Base-by-base conservation (phyloP, 2,888 invertebrate species). In the Caradrina clavipalpis region DNA sequence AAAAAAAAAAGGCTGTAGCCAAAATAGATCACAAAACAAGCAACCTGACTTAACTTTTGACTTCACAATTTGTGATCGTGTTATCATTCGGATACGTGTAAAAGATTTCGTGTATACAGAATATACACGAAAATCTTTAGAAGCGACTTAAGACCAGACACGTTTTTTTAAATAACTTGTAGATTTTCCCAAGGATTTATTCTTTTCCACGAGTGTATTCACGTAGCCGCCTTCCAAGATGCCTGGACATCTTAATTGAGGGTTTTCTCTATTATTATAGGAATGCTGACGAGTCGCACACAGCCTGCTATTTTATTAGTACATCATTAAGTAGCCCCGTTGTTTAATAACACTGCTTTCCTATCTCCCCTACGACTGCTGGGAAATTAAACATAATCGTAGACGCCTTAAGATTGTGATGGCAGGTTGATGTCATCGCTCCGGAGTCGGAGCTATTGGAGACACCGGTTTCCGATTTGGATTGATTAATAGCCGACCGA, bases 381-480 rank as follows among this genome's bases (percentile, higher is more conserved):
- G 15, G 11, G 11, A 42, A 76, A 70, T 77, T 15, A 15, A 31
- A 70, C 31, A 15, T 39, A 51, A 47, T 61, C 15, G 7, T 51
- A 31, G 73, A 49, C 73, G 56, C 31, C 56, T 22, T 22, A n/a
- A 60, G 22, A 49, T 57, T 55, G 49, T 22, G 39, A 45, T 58
- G 13, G 1, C 19, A 56, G 17, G 59, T 55, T 68, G 67, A 54
- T 50, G 68, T 22, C 42, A 55, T 50, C 42, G 49, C 68, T 13
- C 49, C 42, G 19, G 21, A 42, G 7, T 17, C 13, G 13, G 13
- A 39, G 11, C 5, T 47, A 26, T 42, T 49, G 50, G 22, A 57
- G 56, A 62, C 63, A 83, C 81, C 69, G 70, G 81, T 81, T 78
- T 81, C 47, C 17, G 7, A 56, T 59, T 74, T n/a, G n/a, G n/a